Conservation (phyloP, 2,797 vertebrate genomes). For the Muraenolepis orangiensis region DNA sequence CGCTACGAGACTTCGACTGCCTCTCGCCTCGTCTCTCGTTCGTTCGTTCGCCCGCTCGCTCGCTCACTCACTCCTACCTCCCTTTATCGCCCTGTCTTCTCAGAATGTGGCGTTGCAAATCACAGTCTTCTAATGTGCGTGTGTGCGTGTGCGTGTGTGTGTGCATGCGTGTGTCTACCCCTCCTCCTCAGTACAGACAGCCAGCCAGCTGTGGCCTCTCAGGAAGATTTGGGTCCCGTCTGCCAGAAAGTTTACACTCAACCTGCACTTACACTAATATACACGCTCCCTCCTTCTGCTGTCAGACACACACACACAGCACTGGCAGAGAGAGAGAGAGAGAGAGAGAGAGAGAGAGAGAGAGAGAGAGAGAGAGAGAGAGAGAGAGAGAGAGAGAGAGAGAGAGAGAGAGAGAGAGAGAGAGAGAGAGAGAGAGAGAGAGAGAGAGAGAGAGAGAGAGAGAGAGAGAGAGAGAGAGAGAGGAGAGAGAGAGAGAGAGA, state of each 20-base stretch:
- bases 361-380: too few species aligned
- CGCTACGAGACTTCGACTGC: constrained; percentile 48
- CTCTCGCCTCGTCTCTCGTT: not conserved
- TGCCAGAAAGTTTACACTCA: constrained; percentile 58
- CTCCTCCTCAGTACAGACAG: constrained; percentile 46
- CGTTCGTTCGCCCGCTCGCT: too few species aligned
- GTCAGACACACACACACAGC: not conserved
- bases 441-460: constrained; percentile 10
- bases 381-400: constrained; percentile 13
- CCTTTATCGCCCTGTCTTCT: constrained; percentile 36
- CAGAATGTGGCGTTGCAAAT: constrained; percentile 61
- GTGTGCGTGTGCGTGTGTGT: constrained; percentile 55
- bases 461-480: too few species aligned
- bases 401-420: too few species aligned
- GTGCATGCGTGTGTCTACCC: constrained; percentile 39
- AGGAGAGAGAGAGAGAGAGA: too few species aligned
- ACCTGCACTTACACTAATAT: constrained; percentile 46
- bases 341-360: too few species aligned
- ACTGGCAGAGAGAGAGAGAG: constrained; percentile 4
- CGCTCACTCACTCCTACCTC: constrained; percentile 7
- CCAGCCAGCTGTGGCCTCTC: constrained; percentile 59
- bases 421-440: constrained; percentile 9
- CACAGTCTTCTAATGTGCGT: constrained; percentile 52
- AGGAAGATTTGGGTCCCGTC: constrained; percentile 53
- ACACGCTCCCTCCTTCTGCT: constrained; percentile 11